Conservation (phyloP, 2,888 invertebrate species). For the Aporophyla lueneburgensis region DNA sequence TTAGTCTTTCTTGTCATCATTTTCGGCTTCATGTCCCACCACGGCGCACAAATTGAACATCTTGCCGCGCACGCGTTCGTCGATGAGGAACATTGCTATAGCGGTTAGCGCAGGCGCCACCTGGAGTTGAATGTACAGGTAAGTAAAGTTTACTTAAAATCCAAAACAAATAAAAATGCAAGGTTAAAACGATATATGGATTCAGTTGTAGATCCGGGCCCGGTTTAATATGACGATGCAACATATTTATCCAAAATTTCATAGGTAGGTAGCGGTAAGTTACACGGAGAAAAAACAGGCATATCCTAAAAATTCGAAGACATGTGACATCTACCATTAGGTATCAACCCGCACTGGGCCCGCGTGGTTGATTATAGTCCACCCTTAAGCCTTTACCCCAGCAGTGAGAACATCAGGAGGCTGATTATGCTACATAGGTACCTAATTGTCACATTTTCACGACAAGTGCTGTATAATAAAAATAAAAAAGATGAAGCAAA, state of each 20-base stretch:
- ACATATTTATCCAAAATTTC: neutral
- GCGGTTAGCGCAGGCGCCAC: conserved; percentile 74
- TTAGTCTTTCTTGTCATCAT: conserved; percentile 60
- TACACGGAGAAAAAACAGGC: too few relatives aligned
- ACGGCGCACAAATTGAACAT: conserved; percentile 64
- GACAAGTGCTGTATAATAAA: neutral
- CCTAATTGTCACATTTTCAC: neutral
- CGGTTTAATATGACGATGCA: neutral
- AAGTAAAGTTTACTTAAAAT: neutral
- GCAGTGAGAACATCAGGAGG: too few relatives aligned
- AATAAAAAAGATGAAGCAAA: too few relatives aligned
- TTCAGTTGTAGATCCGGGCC: neutral
- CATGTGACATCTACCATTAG: too few relatives aligned
- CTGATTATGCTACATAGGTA: too few relatives aligned
- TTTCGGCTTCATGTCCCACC: conserved; percentile 36
- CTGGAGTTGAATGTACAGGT: conserved; percentile 72
- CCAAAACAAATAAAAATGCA: neutral
- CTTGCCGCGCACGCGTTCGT: conserved; percentile 72
- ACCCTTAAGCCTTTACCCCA: too few relatives aligned
- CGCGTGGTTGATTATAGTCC: too few relatives aligned
- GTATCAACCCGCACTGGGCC: too few relatives aligned
- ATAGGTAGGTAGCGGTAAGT: neutral
- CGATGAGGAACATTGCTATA: conserved; percentile 71
- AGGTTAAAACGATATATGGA: neutral
- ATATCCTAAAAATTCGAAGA: too few relatives aligned